phyloP scores from a whole-genome alignment of 2,113 vertebrate genomes.

The Bos taurus region ARS-UCD2.0 NC_037343.1:16236001-16236500 shows the following conservation, averaged over 20 bases:
- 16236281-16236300: conserved; percentile 42
- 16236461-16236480: background rate
- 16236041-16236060: background rate
- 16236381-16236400: background rate
- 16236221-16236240: background rate
- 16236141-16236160: background rate
- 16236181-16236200: background rate
- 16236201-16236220: background rate
- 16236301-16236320: conserved; percentile 35
- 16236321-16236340: conserved; percentile 33
- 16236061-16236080: background rate
- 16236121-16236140: background rate
- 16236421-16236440: background rate
- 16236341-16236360: background rate
- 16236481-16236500: background rate
- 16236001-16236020: background rate
- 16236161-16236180: background rate
- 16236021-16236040: background rate
- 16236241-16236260: background rate
- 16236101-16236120: background rate
- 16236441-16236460: background rate
- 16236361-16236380: background rate
- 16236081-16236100: background rate
- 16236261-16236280: background rate
- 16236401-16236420: background rate